phyloP scores from a whole-genome alignment of 2,113 vertebrate species.

The Gambusia affinis region DNA sequence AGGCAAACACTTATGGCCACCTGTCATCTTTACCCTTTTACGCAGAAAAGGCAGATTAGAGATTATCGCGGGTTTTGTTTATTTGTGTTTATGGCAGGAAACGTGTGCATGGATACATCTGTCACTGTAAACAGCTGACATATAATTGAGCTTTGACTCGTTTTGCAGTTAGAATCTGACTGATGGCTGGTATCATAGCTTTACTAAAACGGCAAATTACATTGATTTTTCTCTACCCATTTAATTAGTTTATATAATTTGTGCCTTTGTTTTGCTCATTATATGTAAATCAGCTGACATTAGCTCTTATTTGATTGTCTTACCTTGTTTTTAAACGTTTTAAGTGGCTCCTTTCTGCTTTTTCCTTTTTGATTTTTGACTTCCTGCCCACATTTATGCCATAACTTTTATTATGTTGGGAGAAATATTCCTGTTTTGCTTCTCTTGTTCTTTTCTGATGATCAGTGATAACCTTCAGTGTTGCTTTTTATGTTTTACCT shows the following conservation, averaged over 20 bases:
- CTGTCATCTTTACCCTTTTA: slow-evolving; percentile 41
- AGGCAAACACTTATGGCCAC: slow-evolving; percentile 46
- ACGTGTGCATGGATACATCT: background rate
- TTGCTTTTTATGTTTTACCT: background rate
- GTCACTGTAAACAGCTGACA: background rate
- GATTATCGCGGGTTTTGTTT: slow-evolving; percentile 29
- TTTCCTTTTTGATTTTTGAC: background rate
- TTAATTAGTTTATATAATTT: background rate
- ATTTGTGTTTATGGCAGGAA: slow-evolving; percentile 39
- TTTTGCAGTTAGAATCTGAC: background rate
- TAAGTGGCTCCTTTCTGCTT: background rate
- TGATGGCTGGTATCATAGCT: background rate
- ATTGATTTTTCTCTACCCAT: background rate
- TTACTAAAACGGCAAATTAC: background rate
- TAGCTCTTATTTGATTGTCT: background rate
- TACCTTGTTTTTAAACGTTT: background rate
- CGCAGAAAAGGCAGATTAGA: slow-evolving; percentile 40
- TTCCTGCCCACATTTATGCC: background rate
- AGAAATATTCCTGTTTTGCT: no score
- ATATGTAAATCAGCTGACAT: background rate
- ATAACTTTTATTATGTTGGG: background rate
- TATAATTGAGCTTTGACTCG: background rate
- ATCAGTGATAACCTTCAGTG: background rate
- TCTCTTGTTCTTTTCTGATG: background rate
- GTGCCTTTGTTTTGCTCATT: background rate